Percentiles rank a stretch among this genome's conserved stretches.
phyloP scores from a whole-genome alignment of 1,140 invertebrate species.

The Tetranychus cinnabarinus region DNA sequence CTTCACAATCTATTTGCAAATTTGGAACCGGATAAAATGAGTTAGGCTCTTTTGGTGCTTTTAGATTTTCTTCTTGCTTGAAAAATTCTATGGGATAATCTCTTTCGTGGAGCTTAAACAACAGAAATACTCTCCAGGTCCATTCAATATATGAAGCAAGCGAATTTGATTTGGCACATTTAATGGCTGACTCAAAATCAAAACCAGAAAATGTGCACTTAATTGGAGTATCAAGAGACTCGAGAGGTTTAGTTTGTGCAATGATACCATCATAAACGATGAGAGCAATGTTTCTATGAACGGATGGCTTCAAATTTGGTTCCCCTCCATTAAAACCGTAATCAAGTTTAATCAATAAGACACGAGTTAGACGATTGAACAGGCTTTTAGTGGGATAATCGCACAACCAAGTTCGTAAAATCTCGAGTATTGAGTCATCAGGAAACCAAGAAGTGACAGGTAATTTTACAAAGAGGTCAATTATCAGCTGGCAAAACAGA shows the following conservation, averaged over 20 bases:
- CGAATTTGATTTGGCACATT: not conserved
- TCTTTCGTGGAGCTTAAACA: conserved; percentile 2
- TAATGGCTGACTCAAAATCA: not conserved
- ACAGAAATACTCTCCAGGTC: conserved; percentile 6
- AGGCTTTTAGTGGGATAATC: not conserved
- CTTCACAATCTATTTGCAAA: conserved; percentile 1
- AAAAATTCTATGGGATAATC: not conserved
- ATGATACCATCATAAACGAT: conserved; percentile 2
- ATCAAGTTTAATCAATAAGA: conserved; percentile 6
- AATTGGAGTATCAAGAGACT: not conserved
- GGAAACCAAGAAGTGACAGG: conserved; percentile 1
- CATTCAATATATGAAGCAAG: conserved; percentile 1
- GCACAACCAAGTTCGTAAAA: conserved; percentile 3
- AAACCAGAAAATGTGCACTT: not conserved
- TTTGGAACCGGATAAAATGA: conserved; percentile 1
- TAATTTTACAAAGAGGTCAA: conserved; percentile 5
- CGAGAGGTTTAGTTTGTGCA: not conserved
- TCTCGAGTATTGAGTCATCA: not conserved
- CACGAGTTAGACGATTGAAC: conserved; percentile 4
- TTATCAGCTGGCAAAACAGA: not conserved
- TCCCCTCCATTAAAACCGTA: not conserved
- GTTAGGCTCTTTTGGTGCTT: not conserved
- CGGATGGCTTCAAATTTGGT: not conserved
- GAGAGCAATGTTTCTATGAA: conserved; percentile 2
- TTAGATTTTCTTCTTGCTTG: not conserved